phyloP scores from a whole-genome alignment of 2,888 invertebrate genomes.

The Erebia palarica region DNA sequence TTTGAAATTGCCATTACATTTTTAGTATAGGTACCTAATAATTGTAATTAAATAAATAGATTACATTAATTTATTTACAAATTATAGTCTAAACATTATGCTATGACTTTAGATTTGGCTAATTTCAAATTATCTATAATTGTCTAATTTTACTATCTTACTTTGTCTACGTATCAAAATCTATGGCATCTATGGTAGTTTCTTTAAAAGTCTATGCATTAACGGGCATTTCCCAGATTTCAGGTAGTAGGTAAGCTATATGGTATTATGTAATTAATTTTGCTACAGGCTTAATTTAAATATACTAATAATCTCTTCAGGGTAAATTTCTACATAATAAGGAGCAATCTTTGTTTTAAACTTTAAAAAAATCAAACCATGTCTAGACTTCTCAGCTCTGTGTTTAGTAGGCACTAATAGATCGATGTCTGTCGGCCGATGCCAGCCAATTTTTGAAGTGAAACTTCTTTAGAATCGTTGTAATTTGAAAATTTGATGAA shows the following conservation, averaged over 20 bases:
- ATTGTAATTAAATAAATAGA: conserved; percentile 21
- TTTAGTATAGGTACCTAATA: background rate
- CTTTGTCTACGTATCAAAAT: conserved; percentile 40
- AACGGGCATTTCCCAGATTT: background rate
- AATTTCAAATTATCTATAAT: conserved; percentile 34
- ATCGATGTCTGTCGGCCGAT: too few species aligned
- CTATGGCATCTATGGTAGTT: conserved; percentile 35
- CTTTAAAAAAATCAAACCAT: too few species aligned
- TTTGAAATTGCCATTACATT: background rate
- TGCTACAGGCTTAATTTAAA: too few species aligned
- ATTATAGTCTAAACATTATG: conserved; percentile 20
- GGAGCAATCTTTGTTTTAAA: too few species aligned
- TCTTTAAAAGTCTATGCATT: background rate
- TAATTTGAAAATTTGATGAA: too few species aligned
- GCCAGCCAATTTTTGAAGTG: too few species aligned
- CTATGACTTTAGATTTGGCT: conserved; percentile 27
- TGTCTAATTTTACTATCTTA: conserved; percentile 36
- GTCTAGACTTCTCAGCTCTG: too few species aligned
- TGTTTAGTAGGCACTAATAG: too few species aligned
- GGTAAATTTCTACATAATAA: too few species aligned
- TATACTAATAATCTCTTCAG: too few species aligned
- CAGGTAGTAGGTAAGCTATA: background rate
- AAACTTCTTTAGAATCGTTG: too few species aligned
- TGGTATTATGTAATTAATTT: too few species aligned
- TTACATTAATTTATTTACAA: conserved; percentile 10